Conservation (phyloP, 2,888 invertebrate genomes). For the Drosophila recens region DNA sequence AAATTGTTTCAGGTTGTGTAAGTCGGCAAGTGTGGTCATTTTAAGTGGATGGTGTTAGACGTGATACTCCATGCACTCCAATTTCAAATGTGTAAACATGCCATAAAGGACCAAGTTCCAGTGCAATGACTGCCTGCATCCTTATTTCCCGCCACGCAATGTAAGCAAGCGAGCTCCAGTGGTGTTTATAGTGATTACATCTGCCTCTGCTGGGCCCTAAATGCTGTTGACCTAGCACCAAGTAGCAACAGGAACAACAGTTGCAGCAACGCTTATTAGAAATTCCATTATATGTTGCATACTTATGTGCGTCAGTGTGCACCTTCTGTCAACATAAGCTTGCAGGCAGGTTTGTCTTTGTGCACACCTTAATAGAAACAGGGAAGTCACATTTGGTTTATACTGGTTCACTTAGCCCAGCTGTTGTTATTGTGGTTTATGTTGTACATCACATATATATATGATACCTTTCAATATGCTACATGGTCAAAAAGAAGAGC, state of each 20-base stretch:
- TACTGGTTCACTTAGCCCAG: constrained; percentile 47
- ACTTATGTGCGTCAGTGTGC: constrained; percentile 51
- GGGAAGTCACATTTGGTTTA: constrained; percentile 31
- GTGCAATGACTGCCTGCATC: constrained; percentile 4
- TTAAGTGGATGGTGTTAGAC: constrained; percentile 6
- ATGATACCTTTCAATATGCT: constrained; percentile 66
- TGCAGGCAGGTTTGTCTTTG: constrained; percentile 51
- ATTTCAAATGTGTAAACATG: constrained; percentile 9
- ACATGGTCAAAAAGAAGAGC: constrained; percentile 45
- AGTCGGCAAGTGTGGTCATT: constrained; percentile 13
- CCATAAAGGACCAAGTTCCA: background rate
- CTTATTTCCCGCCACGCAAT: constrained; percentile 23
- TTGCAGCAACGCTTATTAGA: constrained; percentile 65
- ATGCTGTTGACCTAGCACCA: constrained; percentile 68
- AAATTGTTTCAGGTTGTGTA: constrained; percentile 59
- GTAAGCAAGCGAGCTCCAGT: constrained; percentile 55
- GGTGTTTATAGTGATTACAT: constrained; percentile 55
- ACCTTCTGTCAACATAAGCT: constrained; percentile 66
- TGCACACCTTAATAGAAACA: constrained; percentile 50
- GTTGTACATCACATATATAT: constrained; percentile 46
- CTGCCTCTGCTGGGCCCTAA: constrained; percentile 38
- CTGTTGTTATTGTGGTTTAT: constrained; percentile 10
- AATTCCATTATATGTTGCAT: constrained; percentile 75
- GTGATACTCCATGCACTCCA: constrained; percentile 7
- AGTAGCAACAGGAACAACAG: constrained; percentile 14